Conservation (phyloP, 2,113 vertebrate species). For the Larimichthys crocea region DNA sequence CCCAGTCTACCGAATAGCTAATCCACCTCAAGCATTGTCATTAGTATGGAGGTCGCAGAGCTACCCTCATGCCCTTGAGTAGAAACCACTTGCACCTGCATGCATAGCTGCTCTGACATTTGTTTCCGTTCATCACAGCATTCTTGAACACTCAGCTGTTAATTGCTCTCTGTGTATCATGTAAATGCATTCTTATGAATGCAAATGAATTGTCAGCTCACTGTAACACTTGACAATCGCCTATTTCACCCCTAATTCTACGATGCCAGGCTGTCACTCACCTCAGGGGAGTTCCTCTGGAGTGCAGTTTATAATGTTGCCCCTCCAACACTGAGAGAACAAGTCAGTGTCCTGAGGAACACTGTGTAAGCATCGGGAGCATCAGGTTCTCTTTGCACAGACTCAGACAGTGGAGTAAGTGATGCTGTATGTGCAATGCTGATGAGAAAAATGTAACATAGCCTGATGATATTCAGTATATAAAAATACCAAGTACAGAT, state of each 20-base stretch:
- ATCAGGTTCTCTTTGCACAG: neutral
- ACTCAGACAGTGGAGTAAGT: neutral
- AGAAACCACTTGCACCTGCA: neutral
- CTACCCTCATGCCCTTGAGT: neutral
- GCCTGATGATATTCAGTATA: no score
- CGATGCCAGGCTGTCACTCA: neutral
- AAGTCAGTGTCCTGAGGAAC: neutral
- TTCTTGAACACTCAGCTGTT: neutral
- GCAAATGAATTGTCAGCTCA: neutral
- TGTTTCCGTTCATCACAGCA: neutral
- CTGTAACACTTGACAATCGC: neutral
- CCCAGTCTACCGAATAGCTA: neutral
- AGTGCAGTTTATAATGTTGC: neutral
- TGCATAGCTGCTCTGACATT: constrained; percentile 10
- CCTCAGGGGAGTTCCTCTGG: neutral
- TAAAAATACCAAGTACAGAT: no score
- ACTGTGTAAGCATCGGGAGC: no score
- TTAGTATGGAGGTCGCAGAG: neutral
- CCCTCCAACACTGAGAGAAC: neutral
- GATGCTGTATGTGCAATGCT: neutral
- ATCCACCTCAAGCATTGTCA: neutral
- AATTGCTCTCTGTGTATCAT: neutral
- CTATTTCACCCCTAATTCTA: neutral
- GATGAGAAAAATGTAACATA: neutral
- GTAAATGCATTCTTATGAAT: neutral